Evolutionary conservation across 2,797 vertebrate species (phyloP), one percentile per base, ranked within the genome.

Genomic region (Paratrypauchen microcephalus): DNA sequence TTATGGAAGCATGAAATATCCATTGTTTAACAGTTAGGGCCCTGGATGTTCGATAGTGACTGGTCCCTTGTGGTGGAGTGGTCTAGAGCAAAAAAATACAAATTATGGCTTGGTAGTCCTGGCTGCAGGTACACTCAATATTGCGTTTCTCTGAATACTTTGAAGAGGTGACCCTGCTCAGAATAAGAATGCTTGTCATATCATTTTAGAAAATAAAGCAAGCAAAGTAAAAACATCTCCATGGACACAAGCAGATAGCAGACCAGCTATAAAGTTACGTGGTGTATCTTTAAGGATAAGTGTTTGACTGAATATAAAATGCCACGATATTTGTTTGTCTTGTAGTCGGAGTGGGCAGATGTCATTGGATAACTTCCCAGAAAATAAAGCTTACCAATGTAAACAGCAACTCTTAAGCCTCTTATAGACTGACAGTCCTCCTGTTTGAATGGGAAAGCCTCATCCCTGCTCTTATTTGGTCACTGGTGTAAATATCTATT

Each of bases 391-490:
- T 81, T 61, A 72, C 78, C 64, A 79, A 81, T 82, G 76, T 83
- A 82, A 87, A 88, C 89, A 89, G 79, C 80, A 74, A 84, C 88
- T 86, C 76, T 87, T 88, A 91, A 92, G 86, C 90, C 88, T 89
- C 87, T 91, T 87, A 91, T 70, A 74, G 78, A 81, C 78, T 87
- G 87, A 75, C 55, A 83, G 41, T 13, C 4, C 68, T 73, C 32
- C 16, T 66, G 74, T 81, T 84, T 88, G 80, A 36, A 60, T 60
- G 18, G 19, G 30, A 32, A 36, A 36, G 4, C 52, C 52, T 55
- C 56, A 16, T 58, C 23, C 24, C 56, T 7, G 15, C 13, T 18
- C 55, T 28, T 26, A 57, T 26, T 24, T 57, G 56, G 52, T 55
- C 52, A 23, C 11, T 55, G 8, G 52, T 55, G 52, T 23, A 23